Base-by-base conservation (phyloP, 2,113 vertebrate genomes). In the Haemorhous mexicanus region DNA sequence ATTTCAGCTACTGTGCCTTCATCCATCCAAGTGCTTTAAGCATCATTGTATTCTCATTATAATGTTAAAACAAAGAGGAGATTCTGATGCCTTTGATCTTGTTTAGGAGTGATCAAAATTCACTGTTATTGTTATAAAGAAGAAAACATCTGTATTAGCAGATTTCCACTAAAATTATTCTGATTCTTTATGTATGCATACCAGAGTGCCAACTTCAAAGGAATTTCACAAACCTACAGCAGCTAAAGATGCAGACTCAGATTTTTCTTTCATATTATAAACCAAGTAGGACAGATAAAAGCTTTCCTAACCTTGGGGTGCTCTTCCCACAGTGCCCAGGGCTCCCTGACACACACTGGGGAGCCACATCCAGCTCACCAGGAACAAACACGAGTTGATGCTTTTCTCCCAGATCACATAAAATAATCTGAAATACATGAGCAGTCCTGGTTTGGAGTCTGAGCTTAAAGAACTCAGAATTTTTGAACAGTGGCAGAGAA, bases 121-220 rank as follows among this genome's bases (percentile, higher is more conserved):
- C 77, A 58, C 63, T 73, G 44, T 56, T 89, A 53, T 26, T 80
- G 23, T 82, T 64, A 61, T 37, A 83, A 77, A 61, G 59, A 61
- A 68, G 55, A 76, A 89, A 94, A 89, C 58, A 83, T 61, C 87
- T 73, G 44, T 49, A 80, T 77, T 77, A 86, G 77, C 81, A 92
- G 83, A 58, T 90, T 87, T 87, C 32, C 72, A 35, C 46, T 78
- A 11, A 77, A 89, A 94, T 74, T 37, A 80, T 66, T 50, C 17
- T 37, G 19, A 62, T 62, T 81, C 69, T 74, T 84, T 91, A 74
- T 37, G 74, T 22, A 73, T 74, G 59, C 55, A 28, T 10, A 52
- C n/a, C 15, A 85, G 63, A 89, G 30, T 61, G 68, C 62, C 86
- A 49, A 70, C 87, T 95, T 92, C 92, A 91, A 91, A 87, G 80